Conservation (phyloP, 2,888 invertebrate genomes). For the Andrena praecox region DNA sequence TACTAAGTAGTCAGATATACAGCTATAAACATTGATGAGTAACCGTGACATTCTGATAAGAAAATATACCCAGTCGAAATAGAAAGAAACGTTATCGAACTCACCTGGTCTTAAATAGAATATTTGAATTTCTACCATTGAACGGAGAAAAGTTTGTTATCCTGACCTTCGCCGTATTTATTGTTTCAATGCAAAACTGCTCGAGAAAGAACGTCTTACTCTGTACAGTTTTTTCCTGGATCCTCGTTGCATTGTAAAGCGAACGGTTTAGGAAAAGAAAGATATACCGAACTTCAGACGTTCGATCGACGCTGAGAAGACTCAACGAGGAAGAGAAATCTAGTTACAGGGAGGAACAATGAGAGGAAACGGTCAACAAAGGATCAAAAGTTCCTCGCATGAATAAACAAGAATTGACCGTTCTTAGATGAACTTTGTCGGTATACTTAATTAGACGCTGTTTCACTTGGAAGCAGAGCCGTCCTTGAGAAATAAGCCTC, state of each 20-base stretch:
- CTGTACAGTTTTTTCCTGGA: background rate
- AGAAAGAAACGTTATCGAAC: background rate
- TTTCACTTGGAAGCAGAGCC: background rate
- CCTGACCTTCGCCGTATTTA: background rate
- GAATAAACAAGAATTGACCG: background rate
- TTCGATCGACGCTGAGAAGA: conserved; percentile 22
- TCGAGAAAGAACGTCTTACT: background rate
- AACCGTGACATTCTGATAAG: background rate
- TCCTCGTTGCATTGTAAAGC: background rate
- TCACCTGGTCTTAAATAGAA: conserved; percentile 4
- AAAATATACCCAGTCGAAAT: background rate
- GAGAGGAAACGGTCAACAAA: background rate
- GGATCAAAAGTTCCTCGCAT: background rate
- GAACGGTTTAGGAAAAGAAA: background rate
- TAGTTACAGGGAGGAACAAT: background rate
- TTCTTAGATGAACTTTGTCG: background rate
- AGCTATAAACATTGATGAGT: background rate
- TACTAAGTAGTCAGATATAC: too few species aligned
- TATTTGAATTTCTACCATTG: conserved; percentile 2
- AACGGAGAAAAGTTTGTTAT: conserved; percentile 3
- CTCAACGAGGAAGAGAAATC: background rate
- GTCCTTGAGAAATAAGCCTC: conserved; percentile 8
- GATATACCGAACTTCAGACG: background rate
- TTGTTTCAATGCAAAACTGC: background rate
- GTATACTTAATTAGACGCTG: conserved; percentile 17